Conservation (phyloP, 2,797 vertebrate species). For the Pampus argenteus region DNA sequence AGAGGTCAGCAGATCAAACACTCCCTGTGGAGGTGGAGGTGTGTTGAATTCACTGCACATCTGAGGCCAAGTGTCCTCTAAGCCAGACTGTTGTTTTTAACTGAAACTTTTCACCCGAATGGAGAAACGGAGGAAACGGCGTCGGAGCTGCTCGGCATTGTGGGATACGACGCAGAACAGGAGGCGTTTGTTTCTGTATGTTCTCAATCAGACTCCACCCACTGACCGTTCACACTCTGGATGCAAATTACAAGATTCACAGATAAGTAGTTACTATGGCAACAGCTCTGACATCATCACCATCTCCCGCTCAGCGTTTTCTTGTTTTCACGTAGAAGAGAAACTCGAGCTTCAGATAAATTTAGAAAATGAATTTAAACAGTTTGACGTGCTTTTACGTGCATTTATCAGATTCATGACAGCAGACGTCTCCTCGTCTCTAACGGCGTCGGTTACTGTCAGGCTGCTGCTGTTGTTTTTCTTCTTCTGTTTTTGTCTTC, state of each 20-base stretch:
- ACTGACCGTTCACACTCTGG: not conserved
- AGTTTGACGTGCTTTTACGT: slow-evolving; percentile 11
- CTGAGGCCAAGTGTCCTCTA: not conserved
- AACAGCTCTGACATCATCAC: slow-evolving; percentile 22
- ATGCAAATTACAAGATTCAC: not conserved
- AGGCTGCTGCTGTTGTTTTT: not conserved
- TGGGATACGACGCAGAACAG: slow-evolving; percentile 2
- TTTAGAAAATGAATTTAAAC: not conserved
- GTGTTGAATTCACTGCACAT: not conserved
- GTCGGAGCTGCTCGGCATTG: slow-evolving; percentile 22
- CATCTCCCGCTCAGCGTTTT: not conserved
- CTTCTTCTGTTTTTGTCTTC: not conserved
- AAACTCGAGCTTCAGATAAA: not conserved
- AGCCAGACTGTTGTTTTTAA: slow-evolving; percentile 4
- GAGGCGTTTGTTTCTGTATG: not conserved
- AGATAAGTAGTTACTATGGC: not conserved
- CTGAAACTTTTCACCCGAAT: not conserved
- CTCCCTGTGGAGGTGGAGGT: not conserved
- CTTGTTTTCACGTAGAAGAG: not conserved
- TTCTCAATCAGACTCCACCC: not conserved
- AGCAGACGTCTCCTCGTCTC: not conserved
- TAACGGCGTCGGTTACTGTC: not conserved
- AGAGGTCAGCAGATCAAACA: slow-evolving; percentile 11
- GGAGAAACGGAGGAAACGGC: not conserved
- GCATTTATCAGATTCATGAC: not conserved